Evolutionary conservation across 2,888 invertebrate species (phyloP).

Genomic region (Lithophane ornitopus): DNA sequence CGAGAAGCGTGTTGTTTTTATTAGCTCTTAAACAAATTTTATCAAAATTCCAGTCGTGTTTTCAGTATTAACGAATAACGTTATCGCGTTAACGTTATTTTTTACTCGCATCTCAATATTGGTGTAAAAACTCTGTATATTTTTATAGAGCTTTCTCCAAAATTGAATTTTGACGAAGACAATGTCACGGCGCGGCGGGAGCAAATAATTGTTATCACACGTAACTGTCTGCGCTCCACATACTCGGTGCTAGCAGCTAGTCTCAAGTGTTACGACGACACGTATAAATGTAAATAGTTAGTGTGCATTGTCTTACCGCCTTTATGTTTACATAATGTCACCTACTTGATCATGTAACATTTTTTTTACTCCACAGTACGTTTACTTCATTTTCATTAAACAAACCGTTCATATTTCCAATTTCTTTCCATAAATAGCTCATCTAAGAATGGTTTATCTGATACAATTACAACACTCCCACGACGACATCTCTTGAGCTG

Average conservation of each 20-base stretch:
- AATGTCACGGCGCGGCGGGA: conserved; percentile 15
- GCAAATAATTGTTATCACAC: conserved; percentile 53
- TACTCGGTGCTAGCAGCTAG: conserved; percentile 23
- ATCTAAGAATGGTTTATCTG: conserved; percentile 7
- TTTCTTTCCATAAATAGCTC: background rate
- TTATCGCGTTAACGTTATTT: background rate
- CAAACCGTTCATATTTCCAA: background rate
- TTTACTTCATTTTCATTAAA: conserved; percentile 1
- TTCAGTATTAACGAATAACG: background rate
- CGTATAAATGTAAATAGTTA: conserved; percentile 46
- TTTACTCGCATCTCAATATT: conserved; percentile 4
- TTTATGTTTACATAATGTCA: conserved; percentile 43
- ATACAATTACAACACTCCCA: conserved; percentile 68
- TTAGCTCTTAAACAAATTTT: background rate
- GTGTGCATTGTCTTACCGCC: conserved; percentile 45
- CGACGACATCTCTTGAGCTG: conserved; percentile 64
- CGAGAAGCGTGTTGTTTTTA: background rate
- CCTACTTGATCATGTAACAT: conserved; percentile 25
- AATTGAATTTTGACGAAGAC: conserved; percentile 46
- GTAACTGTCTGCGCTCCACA: conserved; percentile 41
- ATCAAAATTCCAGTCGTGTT: background rate
- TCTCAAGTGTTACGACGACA: conserved; percentile 45
- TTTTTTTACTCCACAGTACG: conserved; percentile 4
- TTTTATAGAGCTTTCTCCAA: conserved; percentile 28
- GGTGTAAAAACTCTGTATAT: background rate